Conservation (phyloP, 2,113 vertebrate species). For the Phylloscopus trochilus region DNA sequence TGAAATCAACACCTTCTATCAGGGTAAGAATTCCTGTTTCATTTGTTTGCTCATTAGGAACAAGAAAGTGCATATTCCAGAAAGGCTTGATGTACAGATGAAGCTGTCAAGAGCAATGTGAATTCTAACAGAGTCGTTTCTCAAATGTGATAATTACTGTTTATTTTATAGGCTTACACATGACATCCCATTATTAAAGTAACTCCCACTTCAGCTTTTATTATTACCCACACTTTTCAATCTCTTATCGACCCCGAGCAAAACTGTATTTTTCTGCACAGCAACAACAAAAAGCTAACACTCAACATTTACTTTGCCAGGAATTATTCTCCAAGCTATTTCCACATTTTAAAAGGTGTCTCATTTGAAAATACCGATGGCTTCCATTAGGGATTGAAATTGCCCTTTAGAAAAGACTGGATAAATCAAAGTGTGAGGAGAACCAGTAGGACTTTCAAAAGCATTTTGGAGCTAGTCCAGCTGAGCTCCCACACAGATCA, state of each 20-base stretch:
- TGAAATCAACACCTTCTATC: slow-evolving; percentile 55
- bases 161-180: slow-evolving; percentile 72
- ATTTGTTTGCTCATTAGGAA: slow-evolving; percentile 60
- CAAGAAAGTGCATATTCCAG: slow-evolving; percentile 54
- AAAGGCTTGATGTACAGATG: slow-evolving; percentile 30
- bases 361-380: slow-evolving; percentile 58
- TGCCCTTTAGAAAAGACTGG: slow-evolving; percentile 32
- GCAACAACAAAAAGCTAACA: slow-evolving; percentile 65
- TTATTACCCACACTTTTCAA: slow-evolving; percentile 74
- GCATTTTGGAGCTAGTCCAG: slow-evolving; percentile 11
- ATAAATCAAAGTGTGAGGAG: slow-evolving; percentile 21
- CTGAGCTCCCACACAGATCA: neutral
- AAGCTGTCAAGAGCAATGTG: slow-evolving; percentile 64
- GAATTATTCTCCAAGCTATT: slow-evolving; percentile 68
- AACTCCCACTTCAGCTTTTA: slow-evolving; percentile 72
- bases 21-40: slow-evolving; percentile 34
- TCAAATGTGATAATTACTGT: slow-evolving; percentile 78
- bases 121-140: slow-evolving; percentile 57
- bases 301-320: slow-evolving; percentile 54
- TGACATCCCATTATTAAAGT: slow-evolving; percentile 69
- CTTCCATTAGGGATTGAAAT: slow-evolving; percentile 52
- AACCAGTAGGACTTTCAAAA: neutral
- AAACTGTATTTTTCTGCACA: slow-evolving; percentile 71
- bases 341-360: slow-evolving; percentile 58
- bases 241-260: slow-evolving; percentile 69